phyloP scores from a whole-genome alignment of 2,888 invertebrate species.

The Isotomurus palustris region DNA sequence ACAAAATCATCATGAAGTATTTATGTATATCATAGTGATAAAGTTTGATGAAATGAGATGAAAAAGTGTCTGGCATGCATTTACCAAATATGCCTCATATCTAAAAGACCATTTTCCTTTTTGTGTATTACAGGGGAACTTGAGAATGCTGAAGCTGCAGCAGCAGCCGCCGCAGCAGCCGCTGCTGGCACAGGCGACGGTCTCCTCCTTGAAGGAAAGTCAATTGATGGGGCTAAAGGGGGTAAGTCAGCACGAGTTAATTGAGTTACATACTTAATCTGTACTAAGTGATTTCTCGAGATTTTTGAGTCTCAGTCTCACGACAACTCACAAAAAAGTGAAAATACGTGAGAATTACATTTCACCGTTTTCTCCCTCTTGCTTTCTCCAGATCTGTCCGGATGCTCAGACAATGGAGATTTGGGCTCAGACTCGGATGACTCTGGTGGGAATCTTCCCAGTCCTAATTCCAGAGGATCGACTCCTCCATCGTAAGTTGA shows the following conservation, averaged over 20 bases:
- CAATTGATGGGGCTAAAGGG: slow-evolving; percentile 31
- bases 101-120: no score
- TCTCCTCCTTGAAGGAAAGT: slow-evolving; percentile 24
- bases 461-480: slow-evolving; percentile 4
- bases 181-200: slow-evolving; percentile 20
- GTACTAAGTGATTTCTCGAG: no score
- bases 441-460: slow-evolving; percentile 2
- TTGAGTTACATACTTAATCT: slow-evolving; percentile 2
- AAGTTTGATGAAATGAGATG: no score
- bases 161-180: slow-evolving; percentile 33
- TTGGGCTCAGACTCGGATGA: slow-evolving; percentile 10
- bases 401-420: slow-evolving; percentile 8
- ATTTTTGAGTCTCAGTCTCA: no score
- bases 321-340: no score
- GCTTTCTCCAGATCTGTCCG: slow-evolving; percentile 1
- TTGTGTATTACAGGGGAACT: slow-evolving; percentile 43
- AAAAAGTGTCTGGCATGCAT: no score
- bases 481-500: slow-evolving; percentile 7
- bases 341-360: no score
- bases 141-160: slow-evolving; percentile 30
- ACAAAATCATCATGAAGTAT: no score
- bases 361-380: neutral
- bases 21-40: no score
- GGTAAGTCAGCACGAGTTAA: slow-evolving; percentile 5
- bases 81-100: no score